These are phyloP conservation scores for Phylloscopus collybita DNA, from an alignment of 2,797 vertebrate genomes.

Conservation along the genomic window DNA sequence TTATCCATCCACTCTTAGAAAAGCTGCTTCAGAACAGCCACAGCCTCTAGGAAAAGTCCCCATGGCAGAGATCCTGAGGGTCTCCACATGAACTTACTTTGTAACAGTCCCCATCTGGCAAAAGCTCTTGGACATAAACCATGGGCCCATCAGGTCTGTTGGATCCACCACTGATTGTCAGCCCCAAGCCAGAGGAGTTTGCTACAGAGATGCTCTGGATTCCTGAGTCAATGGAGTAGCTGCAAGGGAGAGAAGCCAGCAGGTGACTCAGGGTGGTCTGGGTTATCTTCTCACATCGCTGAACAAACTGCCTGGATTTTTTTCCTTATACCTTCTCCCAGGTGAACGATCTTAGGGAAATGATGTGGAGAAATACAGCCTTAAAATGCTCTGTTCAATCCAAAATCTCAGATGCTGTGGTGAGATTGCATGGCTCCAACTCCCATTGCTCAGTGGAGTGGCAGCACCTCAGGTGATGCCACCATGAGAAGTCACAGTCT, in stretches of 20 bases:
- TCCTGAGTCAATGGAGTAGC: conserved; percentile 85
- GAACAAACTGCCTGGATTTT: not conserved
- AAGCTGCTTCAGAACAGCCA: not conserved
- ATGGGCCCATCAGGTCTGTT: conserved; percentile 88
- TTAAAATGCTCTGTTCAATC: not conserved
- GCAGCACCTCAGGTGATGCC: not conserved
- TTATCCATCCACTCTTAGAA: not conserved
- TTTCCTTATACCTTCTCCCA: not conserved
- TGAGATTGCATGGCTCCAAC: fast-evolving
- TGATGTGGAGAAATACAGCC: not conserved
- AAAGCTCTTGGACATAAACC: conserved; percentile 88
- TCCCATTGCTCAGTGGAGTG: not conserved
- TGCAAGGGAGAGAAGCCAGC: conserved; percentile 53
- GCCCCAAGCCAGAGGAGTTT: conserved; percentile 82
- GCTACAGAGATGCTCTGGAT: conserved; percentile 87
- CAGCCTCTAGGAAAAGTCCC: not conserved
- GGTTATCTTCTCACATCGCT: not conserved
- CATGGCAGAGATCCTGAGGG: not conserved
- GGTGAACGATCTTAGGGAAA: not conserved
- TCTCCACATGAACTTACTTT: conserved; percentile 72
- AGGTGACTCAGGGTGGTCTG: not conserved
- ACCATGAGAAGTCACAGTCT: not conserved
- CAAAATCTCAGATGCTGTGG: not conserved
- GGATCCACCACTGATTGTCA: conserved; percentile 86
- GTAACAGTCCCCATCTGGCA: conserved; percentile 88